Conservation (phyloP, 2,113 vertebrate species). For the Xenopus borealis region DNA sequence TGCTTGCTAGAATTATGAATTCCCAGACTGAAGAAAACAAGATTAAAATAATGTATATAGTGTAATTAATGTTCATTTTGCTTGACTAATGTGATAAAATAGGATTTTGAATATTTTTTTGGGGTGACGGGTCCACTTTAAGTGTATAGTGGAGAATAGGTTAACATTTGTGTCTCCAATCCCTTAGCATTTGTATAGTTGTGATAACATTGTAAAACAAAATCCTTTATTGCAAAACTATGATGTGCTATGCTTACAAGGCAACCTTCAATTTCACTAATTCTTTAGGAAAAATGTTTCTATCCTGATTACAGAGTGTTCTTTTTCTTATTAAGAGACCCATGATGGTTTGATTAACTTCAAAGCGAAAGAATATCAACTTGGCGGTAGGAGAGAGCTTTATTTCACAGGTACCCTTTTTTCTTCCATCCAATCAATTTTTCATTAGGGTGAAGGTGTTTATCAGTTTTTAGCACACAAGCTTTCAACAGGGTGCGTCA, state of each 20-base stretch:
- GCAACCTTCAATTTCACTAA: background rate
- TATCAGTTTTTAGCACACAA: slow-evolving; percentile 94
- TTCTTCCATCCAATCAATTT: slow-evolving; percentile 95
- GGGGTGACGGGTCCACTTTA: too few species aligned
- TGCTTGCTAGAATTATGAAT: too few species aligned
- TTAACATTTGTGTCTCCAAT: too few species aligned
- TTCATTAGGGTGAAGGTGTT: slow-evolving; percentile 98
- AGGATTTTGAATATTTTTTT: too few species aligned
- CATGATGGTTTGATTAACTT: slow-evolving; percentile 70
- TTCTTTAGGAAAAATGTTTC: slow-evolving; percentile 31
- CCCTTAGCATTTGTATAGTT: too few species aligned
- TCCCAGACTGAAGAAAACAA: too few species aligned
- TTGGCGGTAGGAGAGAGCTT: slow-evolving; percentile 51
- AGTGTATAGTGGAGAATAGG: too few species aligned
- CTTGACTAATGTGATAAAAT: too few species aligned
- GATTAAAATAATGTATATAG: too few species aligned
- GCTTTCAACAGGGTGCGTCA: slow-evolving; percentile 82
- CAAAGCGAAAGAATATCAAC: slow-evolving; percentile 58
- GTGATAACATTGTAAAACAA: too few species aligned
- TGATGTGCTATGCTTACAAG: background rate
- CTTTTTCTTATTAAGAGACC: slow-evolving; percentile 69
- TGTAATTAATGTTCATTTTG: too few species aligned
- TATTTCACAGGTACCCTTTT: slow-evolving; percentile 67
- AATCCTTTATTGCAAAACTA: too few species aligned
- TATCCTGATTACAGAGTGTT: slow-evolving; percentile 61